These are phyloP conservation scores for Habrosyne pyritoides DNA, from an alignment of 2,888 invertebrate genomes.

Conservation along the genomic window DNA sequence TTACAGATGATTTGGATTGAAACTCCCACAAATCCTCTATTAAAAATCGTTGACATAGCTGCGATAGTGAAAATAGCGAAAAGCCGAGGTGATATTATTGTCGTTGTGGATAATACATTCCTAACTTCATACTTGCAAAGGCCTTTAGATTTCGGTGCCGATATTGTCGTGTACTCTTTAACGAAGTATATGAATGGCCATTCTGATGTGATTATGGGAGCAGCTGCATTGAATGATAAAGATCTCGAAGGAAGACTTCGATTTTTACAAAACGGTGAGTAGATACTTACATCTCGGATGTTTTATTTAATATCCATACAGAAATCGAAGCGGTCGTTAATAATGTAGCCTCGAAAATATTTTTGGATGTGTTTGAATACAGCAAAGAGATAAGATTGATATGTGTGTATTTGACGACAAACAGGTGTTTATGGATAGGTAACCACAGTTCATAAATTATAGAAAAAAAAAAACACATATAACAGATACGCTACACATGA, in stretches of 20 bases:
- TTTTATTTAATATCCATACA: background rate
- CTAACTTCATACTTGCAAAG: constrained; percentile 95
- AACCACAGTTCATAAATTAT: background rate
- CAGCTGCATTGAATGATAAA: constrained; percentile 89
- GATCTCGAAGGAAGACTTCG: constrained; percentile 88
- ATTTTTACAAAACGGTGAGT: constrained; percentile 93
- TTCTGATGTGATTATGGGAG: constrained; percentile 98
- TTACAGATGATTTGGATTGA: constrained; percentile 95
- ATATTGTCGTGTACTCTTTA: constrained; percentile 94
- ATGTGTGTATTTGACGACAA: background rate
- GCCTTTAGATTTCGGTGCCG: constrained; percentile 95
- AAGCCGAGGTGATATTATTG: constrained; percentile 82
- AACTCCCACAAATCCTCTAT: constrained; percentile 96
- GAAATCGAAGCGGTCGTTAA: too few relatives aligned
- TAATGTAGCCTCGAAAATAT: too few relatives aligned
- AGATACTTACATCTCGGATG: too few relatives aligned
- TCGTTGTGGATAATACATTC: constrained; percentile 97
- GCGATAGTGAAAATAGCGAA: constrained; percentile 85
- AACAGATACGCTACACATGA: background rate
- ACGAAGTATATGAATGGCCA: constrained; percentile 99
- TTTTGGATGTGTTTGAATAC: background rate
- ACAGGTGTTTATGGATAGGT: background rate
- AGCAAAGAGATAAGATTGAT: background rate
- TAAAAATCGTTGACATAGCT: constrained; percentile 95
- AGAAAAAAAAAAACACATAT: background rate